Base-by-base conservation (phyloP, 2,888 invertebrate genomes). In the Orchesellides sinensis region DNA sequence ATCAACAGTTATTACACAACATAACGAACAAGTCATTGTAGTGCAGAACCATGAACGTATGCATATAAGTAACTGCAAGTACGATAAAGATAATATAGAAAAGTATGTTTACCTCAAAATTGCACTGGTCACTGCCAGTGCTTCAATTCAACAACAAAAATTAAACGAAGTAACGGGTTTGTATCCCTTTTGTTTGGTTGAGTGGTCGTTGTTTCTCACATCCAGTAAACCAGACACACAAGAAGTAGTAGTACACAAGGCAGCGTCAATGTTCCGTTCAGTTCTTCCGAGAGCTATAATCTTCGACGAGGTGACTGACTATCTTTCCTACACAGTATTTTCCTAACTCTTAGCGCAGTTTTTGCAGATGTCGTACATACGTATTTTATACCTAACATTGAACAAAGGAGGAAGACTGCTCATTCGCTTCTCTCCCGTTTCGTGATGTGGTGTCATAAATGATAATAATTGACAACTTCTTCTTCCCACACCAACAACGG, bases 41-140 rank as follows among this genome's bases (percentile, higher is more conserved):
- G n/a, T n/a, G n/a, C n/a, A n/a, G n/a, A n/a, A n/a, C n/a, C n/a
- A n/a, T n/a, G n/a, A n/a, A n/a, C n/a, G n/a, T n/a, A n/a, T n/a
- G n/a, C n/a, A n/a, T 35, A 35, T 12, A 35, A 35, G 12, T 35
- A 35, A 35, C 5, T 12, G 14, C 19, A 45, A 14, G 23, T 66
- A 66, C n/a, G 17, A 14, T 40, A 21, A 17, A 17, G 35, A 47
- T n/a, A 47, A 47, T n/a, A 17, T 29, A 59, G 4, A 56, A 61
- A 73, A 59, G 32, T 6, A 29, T 54, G 47, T 75, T 85, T 82
- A 87, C 85, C 87, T 85, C 80, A 75, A 75, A 78, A 66, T 86
- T 86, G 85, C 87, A 87, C 87, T 83, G 87, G 87, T 82, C 86
- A 81, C 54, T 80, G 84, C 87, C 87, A 87, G 86, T 86, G 87